A percentile compares a stretch with the other conserved stretches of the same genome.
Evolutionary conservation across 2,113 vertebrate species (phyloP).

Genomic region (Talpa occidentalis): DNA sequence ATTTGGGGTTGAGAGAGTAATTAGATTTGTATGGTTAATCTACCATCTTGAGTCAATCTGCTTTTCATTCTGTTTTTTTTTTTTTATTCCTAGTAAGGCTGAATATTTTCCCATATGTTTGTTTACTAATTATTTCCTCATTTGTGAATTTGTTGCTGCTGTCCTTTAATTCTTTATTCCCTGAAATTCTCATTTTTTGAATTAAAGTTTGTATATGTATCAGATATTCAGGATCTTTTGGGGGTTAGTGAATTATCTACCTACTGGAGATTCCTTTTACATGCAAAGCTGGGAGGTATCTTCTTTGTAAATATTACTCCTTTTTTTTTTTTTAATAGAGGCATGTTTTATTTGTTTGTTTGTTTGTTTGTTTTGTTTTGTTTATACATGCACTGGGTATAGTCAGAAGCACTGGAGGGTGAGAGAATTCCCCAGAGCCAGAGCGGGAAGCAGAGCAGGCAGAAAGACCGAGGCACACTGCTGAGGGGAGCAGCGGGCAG

Average conservation of each 20-base stretch:
- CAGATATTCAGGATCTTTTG: slow-evolving; percentile 27
- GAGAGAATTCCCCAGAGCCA: too few species aligned
- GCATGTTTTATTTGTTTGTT: too few species aligned
- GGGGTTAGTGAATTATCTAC: background rate
- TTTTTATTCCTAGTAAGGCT: slow-evolving; percentile 17
- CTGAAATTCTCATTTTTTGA: slow-evolving; percentile 12
- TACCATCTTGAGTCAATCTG: slow-evolving; percentile 12
- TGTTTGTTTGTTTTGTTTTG: too few species aligned
- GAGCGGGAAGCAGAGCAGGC: too few species aligned
- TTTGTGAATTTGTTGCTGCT: slow-evolving; percentile 23
- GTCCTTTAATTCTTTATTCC: slow-evolving; percentile 31
- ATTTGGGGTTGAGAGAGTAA: slow-evolving; percentile 8
- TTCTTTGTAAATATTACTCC: background rate
- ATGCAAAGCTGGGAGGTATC: background rate
- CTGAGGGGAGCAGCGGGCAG: too few species aligned
- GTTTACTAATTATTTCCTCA: slow-evolving; percentile 47
- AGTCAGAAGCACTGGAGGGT: too few species aligned
- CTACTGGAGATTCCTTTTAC: background rate
- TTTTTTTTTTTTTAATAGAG: background rate
- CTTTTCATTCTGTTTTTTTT: slow-evolving; percentile 26
- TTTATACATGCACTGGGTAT: too few species aligned
- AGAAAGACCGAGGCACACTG: too few species aligned
- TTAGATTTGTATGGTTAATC: slow-evolving; percentile 55
- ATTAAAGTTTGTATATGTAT: background rate
- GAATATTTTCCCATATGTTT: slow-evolving; percentile 43